Evolutionary conservation across 2,113 vertebrate genomes (phyloP).

Genomic region (Ophiodon elongatus): DNA sequence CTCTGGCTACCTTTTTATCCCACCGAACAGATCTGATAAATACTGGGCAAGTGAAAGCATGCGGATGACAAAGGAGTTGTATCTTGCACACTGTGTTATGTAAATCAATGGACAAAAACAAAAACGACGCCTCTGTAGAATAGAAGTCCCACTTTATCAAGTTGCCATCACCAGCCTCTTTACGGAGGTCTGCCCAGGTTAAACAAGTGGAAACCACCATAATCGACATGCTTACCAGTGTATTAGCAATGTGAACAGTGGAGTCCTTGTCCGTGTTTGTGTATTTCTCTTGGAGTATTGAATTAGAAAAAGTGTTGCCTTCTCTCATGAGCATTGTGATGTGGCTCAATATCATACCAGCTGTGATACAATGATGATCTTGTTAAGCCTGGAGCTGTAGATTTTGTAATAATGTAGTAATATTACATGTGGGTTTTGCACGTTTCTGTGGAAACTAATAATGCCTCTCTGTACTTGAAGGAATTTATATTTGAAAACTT

Average conservation of each 20-base stretch:
- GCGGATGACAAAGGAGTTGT: conserved; percentile 22
- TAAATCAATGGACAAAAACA: not conserved
- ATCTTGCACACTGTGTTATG: conserved; percentile 23
- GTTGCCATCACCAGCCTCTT: not conserved
- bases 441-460: conserved; percentile 39
- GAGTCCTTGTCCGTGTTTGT: conserved; percentile 39
- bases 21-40: conserved; percentile 34
- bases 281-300: conserved; percentile 35
- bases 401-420: conserved; percentile 54
- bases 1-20: conserved; percentile 26
- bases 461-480: conserved; percentile 35
- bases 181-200: not conserved
- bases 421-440: conserved; percentile 59
- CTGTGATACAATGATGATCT: conserved; percentile 36
- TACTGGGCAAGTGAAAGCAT: conserved; percentile 34
- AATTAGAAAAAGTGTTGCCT: conserved; percentile 42
- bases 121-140: not conserved
- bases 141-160: conserved; percentile 6
- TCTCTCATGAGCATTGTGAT: conserved; percentile 43
- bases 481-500: conserved; percentile 44
- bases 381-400: conserved; percentile 44
- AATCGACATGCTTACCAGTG: not conserved
- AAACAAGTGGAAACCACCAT: conserved; percentile 8
- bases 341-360: conserved; percentile 36
- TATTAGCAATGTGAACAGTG: conserved; percentile 21